These are phyloP conservation scores for Columbina picui DNA, from an alignment of 2,113 vertebrate species.

Conservation along the genomic window DNA sequence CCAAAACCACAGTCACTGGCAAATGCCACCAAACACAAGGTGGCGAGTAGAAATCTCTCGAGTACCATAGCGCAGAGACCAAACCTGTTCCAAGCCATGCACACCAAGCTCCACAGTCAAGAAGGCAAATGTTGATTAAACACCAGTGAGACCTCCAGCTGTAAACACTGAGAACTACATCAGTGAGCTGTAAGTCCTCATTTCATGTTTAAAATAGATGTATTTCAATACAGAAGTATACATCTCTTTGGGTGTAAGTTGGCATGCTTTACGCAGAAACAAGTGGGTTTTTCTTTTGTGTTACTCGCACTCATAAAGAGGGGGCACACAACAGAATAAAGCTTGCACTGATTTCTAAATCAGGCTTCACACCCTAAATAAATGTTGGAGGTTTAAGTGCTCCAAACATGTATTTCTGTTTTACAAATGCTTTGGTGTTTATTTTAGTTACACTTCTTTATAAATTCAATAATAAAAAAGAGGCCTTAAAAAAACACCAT, in stretches of 20 bases:
- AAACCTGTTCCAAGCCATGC: neutral
- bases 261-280: neutral
- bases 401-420: neutral
- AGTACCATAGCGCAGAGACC: neutral
- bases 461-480: neutral
- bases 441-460: neutral
- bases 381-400: neutral
- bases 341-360: neutral
- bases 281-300: neutral
- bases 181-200: neutral
- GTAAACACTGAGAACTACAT: neutral
- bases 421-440: neutral
- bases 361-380: too few relatives aligned
- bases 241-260: neutral
- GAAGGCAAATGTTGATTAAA: neutral
- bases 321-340: neutral
- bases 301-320: neutral
- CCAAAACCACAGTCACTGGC: fast-evolving
- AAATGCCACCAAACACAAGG: neutral
- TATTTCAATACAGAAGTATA: neutral
- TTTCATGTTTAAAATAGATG: neutral
- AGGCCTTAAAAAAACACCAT: neutral
- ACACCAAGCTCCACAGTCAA: neutral
- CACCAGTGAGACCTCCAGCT: neutral
- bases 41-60: neutral